Evolutionary conservation across 1,140 invertebrate species (phyloP), one percentile per base, ranked within the genome.

Genomic region (Mactra quadrangularis): DNA sequence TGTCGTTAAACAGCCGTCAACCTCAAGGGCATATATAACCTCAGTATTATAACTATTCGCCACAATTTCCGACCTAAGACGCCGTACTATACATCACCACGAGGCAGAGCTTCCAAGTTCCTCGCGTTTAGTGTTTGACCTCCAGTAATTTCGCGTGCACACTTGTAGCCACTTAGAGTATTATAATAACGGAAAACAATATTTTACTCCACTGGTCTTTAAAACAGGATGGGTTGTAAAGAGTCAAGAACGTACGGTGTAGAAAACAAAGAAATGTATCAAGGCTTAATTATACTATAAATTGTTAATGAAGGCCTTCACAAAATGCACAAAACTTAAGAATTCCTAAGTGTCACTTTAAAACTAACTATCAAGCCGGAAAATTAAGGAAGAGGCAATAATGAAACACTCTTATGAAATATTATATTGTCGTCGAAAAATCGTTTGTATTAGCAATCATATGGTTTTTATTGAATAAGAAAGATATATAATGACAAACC

Each of bases 121-220:
- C 52, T 68, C 62, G 76, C 60, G 76, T 29, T 33, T 55, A 62
- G 76, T 59, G 76, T 68, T 57, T 66, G 45, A 38, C 47, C 60
- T 59, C 76, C n/a, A 27, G 31, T 33, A 59, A 31, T 45, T 68
- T 45, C 76, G 76, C 62, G 76, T 62, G 76, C 62, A 33, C 62
- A 27, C 76, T 55, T 68, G 64, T 50, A 50, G 25, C 3, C 29
- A 68, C 64, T 68, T 68, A 62, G 55, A 47, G 50, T 52, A 38
- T 78, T 53, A n/a, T 19, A 66, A 53, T 66, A 68, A 35, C 76
- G 76, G 76, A 62, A 78, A 52, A 45, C 76, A 66, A 45, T 62
- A 15, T 62, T 45, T 31, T 41, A 3, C 22, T 35, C 68, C 33
- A 59, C 31, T 75, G 45, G 72, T 75, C 41, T 47, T 38, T 29